A percentile compares a stretch with the other conserved stretches of the same genome.
phyloP scores from a whole-genome alignment of 2,113 vertebrate species.

The Oryzias woworae region DNA sequence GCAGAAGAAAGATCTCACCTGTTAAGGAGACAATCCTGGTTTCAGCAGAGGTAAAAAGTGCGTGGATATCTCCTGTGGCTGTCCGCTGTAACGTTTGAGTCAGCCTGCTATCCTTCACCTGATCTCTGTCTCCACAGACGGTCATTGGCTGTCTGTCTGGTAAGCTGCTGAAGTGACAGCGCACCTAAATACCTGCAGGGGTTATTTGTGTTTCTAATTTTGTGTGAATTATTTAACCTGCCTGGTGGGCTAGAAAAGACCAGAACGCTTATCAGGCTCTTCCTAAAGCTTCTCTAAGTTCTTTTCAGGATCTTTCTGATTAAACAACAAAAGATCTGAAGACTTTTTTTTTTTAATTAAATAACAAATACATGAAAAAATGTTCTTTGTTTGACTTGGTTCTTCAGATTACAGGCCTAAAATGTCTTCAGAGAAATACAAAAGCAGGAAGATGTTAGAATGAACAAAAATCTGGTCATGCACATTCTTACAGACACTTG shows the following conservation, averaged over 20 bases:
- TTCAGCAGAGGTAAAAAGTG: not conserved
- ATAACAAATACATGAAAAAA: slow-evolving; percentile 55
- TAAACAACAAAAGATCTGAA: not conserved
- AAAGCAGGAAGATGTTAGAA: slow-evolving; percentile 49
- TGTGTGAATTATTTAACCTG: slow-evolving; percentile 30
- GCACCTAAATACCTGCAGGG: slow-evolving; percentile 32
- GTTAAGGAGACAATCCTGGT: slow-evolving; percentile 2
- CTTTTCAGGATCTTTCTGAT: slow-evolving; percentile 16
- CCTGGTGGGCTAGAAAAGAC: slow-evolving; percentile 4
- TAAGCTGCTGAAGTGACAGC: slow-evolving; percentile 48
- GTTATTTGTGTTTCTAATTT: slow-evolving; percentile 41
- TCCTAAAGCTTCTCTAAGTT: slow-evolving; percentile 3
- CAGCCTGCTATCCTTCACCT: slow-evolving; percentile 36
- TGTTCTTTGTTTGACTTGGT: slow-evolving; percentile 37
- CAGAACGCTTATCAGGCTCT: slow-evolving; percentile 15
- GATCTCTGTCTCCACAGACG: slow-evolving; percentile 31
- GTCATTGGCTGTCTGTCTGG: slow-evolving; percentile 49
- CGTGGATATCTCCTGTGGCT: slow-evolving; percentile 1
- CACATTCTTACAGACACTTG: slow-evolving; percentile 22
- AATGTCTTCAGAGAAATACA: slow-evolving; percentile 52
- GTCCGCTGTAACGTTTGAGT: slow-evolving; percentile 33
- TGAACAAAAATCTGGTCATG: slow-evolving; percentile 40
- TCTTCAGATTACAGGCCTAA: slow-evolving; percentile 37
- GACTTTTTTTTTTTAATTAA: slow-evolving; percentile 59
- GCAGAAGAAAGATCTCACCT: slow-evolving; percentile 30